Conservation (phyloP, 2,888 invertebrate species). For the Drosophila melanosoma region DNA sequence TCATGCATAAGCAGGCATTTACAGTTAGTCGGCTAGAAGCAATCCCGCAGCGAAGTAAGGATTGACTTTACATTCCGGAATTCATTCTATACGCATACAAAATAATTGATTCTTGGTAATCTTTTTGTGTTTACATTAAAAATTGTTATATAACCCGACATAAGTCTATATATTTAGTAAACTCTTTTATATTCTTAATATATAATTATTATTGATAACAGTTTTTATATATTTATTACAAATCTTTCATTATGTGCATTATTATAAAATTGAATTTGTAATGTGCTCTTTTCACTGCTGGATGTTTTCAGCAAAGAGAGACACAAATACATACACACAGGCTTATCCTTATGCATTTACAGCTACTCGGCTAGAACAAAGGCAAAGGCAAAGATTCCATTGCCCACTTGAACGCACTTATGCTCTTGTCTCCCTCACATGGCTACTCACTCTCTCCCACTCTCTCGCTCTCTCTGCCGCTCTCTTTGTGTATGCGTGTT, state of each 20-base stretch:
- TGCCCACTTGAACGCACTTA: constrained; percentile 53
- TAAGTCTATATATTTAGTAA: no score
- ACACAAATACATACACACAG: no score
- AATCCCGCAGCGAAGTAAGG: not conserved
- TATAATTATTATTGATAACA: not conserved
- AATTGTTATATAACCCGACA: no score
- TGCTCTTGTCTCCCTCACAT: constrained; percentile 5
- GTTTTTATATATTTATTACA: not conserved
- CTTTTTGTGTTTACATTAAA: not conserved
- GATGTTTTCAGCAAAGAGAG: constrained; percentile 14
- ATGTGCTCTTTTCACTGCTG: not conserved
- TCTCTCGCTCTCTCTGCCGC: not conserved
- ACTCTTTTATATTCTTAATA: not conserved
- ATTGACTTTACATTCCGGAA: not conserved
- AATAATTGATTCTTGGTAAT: not conserved
- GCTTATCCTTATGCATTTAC: not conserved
- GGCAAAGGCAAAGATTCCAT: constrained; percentile 1
- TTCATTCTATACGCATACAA: not conserved
- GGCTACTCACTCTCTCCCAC: not conserved
- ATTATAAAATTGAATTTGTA: not conserved
- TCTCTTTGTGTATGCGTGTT: not conserved
- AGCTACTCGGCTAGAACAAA: constrained; percentile 15
- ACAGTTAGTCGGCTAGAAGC: not conserved
- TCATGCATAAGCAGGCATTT: not conserved
- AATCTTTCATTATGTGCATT: not conserved